Evolutionary conservation across 2,797 vertebrate species (phyloP).

Genomic region (Cirrhinus molitorella): DNA sequence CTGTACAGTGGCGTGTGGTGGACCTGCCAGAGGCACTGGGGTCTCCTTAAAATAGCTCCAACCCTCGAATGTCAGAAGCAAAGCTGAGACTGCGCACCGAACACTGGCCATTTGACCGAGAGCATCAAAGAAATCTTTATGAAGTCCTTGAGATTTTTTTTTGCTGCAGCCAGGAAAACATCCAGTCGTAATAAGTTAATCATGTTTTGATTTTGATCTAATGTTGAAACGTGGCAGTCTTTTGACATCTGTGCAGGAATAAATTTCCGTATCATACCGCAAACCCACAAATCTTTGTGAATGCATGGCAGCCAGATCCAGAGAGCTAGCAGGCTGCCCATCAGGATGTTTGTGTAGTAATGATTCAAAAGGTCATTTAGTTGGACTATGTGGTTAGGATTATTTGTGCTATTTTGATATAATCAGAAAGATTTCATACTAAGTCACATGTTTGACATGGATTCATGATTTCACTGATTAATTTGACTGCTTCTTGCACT

Average conservation of each 20-base stretch:
- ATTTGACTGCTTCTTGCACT: conserved; percentile 65
- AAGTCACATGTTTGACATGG: conserved; percentile 68
- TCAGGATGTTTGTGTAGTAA: conserved; percentile 70
- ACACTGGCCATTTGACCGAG: conserved; percentile 36
- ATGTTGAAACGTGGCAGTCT: conserved; percentile 11
- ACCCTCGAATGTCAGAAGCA: conserved; percentile 50
- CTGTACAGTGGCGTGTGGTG: conserved; percentile 60
- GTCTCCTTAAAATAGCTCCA: conserved; percentile 63
- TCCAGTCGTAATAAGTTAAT: conserved; percentile 24
- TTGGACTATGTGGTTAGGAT: conserved; percentile 74
- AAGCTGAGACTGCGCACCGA: conserved; percentile 27
- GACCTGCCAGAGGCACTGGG: conserved; percentile 53
- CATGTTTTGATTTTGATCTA: conserved; percentile 35
- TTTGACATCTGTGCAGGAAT: conserved; percentile 14
- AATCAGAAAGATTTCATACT: conserved; percentile 72
- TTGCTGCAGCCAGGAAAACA: conserved; percentile 23
- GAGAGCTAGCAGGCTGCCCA: conserved; percentile 8
- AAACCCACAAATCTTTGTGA: conserved; percentile 25
- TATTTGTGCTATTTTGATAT: conserved; percentile 62
- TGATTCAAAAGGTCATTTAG: conserved; percentile 82
- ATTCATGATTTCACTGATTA: conserved; percentile 67
- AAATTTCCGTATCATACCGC: conserved; percentile 5
- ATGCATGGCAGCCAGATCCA: not conserved
- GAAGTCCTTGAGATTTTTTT: conserved; percentile 3
- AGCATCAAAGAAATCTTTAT: conserved; percentile 37